Evolutionary conservation across 2,797 vertebrate species (phyloP), one percentile per base, ranked within the genome.

Genomic region (Leuciscus waleckii): DNA sequence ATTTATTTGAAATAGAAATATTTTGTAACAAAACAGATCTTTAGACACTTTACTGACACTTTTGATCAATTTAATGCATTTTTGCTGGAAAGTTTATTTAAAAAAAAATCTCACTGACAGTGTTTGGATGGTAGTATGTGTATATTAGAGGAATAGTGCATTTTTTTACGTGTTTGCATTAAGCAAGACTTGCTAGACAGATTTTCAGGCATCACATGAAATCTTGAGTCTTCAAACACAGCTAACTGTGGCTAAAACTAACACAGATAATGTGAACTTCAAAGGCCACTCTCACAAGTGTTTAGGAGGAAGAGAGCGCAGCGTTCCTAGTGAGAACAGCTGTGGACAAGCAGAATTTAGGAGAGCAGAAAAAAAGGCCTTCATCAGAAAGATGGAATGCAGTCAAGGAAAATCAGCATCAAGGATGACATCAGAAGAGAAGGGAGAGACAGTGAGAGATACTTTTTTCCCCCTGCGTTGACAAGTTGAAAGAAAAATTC

Each of bases 401-500:
- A 79, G 83, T 85, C 83, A 79, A 85, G 68, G 41, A 79, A 85
- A 79, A 79, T 85, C 83, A 85, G 68, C 83, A 79, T 85, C 76
- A 79, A 80, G 77, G 77, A 71, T 85, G 83, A 85, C 83, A 85
- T 80, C 83, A 85, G 83, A 79, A 69, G 74, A 84, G 83, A 58
- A 16, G 35, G 32, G 74, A 56, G 82, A 85, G 68, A 70, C 49
- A 85, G 65, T 23, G 49, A 84, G 83, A 84, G 83, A 78, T 78
- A 56, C 51, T 56, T 85, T 79, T 84, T 85, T 79, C 1, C 26
- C 39, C 39, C 23, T 46, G 54, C 76, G 67, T 85, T 85, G 83
- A 85, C 83, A 79, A 79, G 76, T 73, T 51, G 76, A 85, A 85
- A 71, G 68, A 85, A 84, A 80, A 79, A 79, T 79, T 79, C 83